Base-by-base conservation (phyloP, 2,888 invertebrate genomes). In the Nysson spinosus region DNA sequence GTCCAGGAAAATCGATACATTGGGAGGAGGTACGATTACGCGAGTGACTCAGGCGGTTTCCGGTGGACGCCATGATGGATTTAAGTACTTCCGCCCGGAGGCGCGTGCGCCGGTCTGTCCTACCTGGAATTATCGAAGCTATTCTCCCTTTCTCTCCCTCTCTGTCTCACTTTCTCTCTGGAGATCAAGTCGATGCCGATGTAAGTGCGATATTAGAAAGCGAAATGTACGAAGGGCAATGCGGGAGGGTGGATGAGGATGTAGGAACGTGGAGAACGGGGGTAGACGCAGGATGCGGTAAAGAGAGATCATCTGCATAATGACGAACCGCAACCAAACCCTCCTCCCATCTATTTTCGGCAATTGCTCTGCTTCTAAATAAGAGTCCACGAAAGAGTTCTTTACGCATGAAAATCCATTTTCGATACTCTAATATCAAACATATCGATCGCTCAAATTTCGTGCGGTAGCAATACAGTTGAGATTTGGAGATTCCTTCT, bases 51-150 rank as follows among this genome's bases (percentile, higher is more conserved):
- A 83, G 83, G 77, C 78, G 76, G 83, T 82, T 83, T 83, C 83
- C 83, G 83, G 80, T 82, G 70, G 83, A 75, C 83, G 83, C 83
- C 83, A 83, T 83, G 83, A 83, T 83, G 79, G 83, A 83, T 83
- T 83, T 82, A 83, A 83, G 82, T 82, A 83, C 83, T 82, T 83
- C 83, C 83, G 83, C 77, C 67, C 63, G 74, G 71, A 75, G 73
- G 83, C 82, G 83, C 83, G 80, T 83, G 82, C 82, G 80, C 81
- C 71, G 60, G 50, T 43, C 69, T 75, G 68, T 77, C 75, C 75
- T 47, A 57, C 43, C 60, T 65, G 60, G 69, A 72, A 77, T 77
- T 78, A 76, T 69, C 71, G 65, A 52, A 63, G 69, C 46, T 72
- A 56, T 62, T 61, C 70, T 67, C 58, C 44, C n/a, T n/a, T n/a